Conservation (phyloP, 2,797 vertebrate genomes). For the Lophius americanus region DNA sequence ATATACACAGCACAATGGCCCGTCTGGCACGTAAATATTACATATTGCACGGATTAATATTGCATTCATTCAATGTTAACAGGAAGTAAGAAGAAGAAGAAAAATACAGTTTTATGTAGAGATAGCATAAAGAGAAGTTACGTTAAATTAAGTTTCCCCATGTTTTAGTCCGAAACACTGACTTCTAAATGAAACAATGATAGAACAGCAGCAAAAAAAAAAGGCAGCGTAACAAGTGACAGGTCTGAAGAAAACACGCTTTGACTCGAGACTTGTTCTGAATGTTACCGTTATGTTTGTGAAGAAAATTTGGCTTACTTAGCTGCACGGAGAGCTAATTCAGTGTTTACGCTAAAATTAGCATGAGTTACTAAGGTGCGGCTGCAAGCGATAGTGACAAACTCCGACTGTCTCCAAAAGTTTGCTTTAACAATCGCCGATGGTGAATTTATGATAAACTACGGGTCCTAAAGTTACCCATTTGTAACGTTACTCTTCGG, state of each 20-base stretch:
- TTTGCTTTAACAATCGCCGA: not conserved
- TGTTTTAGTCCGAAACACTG: too few species aligned
- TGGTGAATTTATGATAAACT: not conserved
- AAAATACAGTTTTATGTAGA: too few species aligned
- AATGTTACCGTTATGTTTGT: not conserved
- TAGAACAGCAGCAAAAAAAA: too few species aligned
- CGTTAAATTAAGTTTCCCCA: too few species aligned
- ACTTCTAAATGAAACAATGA: not conserved
- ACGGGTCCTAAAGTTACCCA: accelerated
- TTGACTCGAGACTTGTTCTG: too few species aligned
- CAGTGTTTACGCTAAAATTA: not conserved
- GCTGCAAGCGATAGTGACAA: slow-evolving; percentile 27
- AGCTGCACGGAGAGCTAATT: not conserved
- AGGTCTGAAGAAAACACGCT: not conserved
- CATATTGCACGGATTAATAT: too few species aligned
- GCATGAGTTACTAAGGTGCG: slow-evolving; percentile 38
- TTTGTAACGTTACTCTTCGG: too few species aligned
- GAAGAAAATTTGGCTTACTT: not conserved
- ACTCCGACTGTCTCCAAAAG: not conserved
- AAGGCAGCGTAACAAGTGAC: not conserved
- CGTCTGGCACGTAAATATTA: too few species aligned
- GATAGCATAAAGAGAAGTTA: not conserved
- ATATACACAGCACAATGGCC: too few species aligned
- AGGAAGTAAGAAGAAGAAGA: too few species aligned
- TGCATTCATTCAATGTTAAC: too few species aligned